Evolutionary conservation across 2,888 invertebrate species (phyloP).

Genomic region (Patella pellucida): DNA sequence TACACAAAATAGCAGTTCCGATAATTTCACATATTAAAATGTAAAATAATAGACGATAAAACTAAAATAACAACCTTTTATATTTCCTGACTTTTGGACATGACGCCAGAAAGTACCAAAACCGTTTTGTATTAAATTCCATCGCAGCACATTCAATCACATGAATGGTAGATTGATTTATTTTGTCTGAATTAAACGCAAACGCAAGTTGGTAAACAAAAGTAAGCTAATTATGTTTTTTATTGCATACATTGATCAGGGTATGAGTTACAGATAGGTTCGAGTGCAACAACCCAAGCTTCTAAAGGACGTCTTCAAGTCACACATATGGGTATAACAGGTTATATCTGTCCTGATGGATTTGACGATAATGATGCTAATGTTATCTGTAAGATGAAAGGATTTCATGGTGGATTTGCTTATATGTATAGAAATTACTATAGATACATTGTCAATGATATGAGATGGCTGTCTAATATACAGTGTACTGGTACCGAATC

Average conservation of each 20-base stretch:
- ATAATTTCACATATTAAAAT: no score
- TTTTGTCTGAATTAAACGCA: no score
- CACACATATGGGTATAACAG: constrained; percentile 49
- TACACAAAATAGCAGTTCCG: no score
- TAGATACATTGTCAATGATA: neutral
- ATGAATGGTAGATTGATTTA: no score
- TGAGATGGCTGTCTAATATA: constrained; percentile 24
- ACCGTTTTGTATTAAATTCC: no score
- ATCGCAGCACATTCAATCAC: no score
- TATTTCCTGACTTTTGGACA: no score
- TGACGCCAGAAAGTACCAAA: no score
- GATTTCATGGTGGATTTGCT: constrained; percentile 50
- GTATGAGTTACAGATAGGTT: neutral
- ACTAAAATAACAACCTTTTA: no score
- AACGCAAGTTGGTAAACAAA: no score
- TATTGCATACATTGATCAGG: neutral
- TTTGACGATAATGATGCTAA: constrained; percentile 55
- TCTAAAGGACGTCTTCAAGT: constrained; percentile 43
- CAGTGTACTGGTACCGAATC: constrained; percentile 23
- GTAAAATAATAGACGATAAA: no score
- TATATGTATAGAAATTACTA: constrained; percentile 27
- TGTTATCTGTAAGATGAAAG: constrained; percentile 51
- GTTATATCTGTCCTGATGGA: constrained; percentile 50
- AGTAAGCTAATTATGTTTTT: neutral
- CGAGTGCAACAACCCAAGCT: neutral